phyloP scores from a whole-genome alignment of 2,113 vertebrate genomes.

The Passer domesticus region DNA sequence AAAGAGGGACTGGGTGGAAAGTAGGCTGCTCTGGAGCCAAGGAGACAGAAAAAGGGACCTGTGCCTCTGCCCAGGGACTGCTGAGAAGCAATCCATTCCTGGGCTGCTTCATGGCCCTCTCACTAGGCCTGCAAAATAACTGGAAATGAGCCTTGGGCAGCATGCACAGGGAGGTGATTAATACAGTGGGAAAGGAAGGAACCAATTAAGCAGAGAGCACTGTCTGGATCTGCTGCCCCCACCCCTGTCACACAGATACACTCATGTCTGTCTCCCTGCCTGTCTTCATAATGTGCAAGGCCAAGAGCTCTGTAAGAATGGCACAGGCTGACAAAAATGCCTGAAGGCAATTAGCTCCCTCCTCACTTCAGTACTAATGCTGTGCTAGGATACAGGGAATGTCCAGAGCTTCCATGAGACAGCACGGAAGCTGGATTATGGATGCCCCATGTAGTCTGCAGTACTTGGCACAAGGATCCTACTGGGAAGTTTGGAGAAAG shows the following conservation, averaged over 20 bases:
- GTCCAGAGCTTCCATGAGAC: not conserved
- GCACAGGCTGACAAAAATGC: not conserved
- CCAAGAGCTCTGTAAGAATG: not conserved
- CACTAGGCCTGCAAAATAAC: not conserved
- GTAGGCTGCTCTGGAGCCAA: not conserved
- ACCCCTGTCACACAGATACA: not conserved
- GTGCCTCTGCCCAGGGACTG: not conserved
- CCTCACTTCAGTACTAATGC: not conserved
- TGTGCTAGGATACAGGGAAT: not conserved
- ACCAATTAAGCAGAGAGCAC: not conserved
- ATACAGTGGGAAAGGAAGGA: not conserved
- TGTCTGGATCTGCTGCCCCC: not conserved
- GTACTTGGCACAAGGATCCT: not conserved
- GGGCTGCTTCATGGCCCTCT: not conserved
- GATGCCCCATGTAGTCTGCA: not conserved
- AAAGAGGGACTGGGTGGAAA: conserved; percentile 10
- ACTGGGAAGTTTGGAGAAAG: not conserved
- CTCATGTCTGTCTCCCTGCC: not conserved
- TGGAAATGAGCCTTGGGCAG: not conserved
- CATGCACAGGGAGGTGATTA: not conserved
- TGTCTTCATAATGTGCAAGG: not conserved
- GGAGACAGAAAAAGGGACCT: not conserved
- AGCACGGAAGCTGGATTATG: not conserved
- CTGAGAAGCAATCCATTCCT: not conserved
- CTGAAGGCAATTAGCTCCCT: not conserved